Conservation (phyloP, 2,113 vertebrate species). For the Ranitomeya imitator region DNA sequence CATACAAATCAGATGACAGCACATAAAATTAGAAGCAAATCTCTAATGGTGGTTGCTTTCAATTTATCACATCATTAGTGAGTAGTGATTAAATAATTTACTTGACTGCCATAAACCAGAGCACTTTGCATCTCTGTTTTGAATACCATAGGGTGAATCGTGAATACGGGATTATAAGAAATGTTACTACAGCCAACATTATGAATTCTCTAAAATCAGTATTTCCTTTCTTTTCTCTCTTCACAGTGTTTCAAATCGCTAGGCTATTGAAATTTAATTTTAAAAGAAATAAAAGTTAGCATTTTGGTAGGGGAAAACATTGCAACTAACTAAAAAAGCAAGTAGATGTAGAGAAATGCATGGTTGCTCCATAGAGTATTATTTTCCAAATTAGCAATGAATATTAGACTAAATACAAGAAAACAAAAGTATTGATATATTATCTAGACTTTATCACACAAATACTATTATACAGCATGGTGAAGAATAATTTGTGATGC, state of each 20-base stretch:
- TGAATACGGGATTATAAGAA: conserved; percentile 45
- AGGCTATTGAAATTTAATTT: conserved; percentile 33
- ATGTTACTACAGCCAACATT: conserved; percentile 45
- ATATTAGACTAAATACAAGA: neutral
- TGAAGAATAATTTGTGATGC: no score
- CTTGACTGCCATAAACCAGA: conserved; percentile 60
- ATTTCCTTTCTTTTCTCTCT: conserved; percentile 14
- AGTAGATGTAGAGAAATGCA: conserved; percentile 8
- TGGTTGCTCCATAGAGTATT: neutral
- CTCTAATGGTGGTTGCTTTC: conserved; percentile 53
- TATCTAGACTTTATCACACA: no score
- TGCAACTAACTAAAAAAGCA: conserved; percentile 7
- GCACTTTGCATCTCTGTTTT: conserved; percentile 39
- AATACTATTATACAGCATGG: no score
- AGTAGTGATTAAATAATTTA: conserved; percentile 57
- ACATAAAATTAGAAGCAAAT: conserved; percentile 58
- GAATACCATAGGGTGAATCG: conserved; percentile 10
- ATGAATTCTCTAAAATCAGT: conserved; percentile 39
- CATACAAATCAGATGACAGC: conserved; percentile 59
- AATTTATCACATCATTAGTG: conserved; percentile 54
- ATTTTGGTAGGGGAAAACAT: neutral
- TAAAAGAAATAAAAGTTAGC: neutral
- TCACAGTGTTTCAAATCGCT: conserved; percentile 35
- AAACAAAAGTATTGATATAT: neutral
- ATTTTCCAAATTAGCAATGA: neutral